Evolutionary conservation across 2,888 invertebrate species (phyloP).

Genomic region (Nyleta sp.): DNA sequence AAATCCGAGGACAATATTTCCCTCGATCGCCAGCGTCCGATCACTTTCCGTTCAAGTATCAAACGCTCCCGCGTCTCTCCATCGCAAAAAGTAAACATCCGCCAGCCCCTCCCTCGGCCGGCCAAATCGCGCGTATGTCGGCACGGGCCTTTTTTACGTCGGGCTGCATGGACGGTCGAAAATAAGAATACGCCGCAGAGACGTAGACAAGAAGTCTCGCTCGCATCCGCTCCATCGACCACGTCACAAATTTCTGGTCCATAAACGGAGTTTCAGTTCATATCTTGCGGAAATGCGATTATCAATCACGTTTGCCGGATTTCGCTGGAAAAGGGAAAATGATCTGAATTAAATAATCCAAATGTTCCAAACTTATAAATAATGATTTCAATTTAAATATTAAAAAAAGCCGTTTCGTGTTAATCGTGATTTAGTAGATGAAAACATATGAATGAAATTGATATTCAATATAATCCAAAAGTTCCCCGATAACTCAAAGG

Average conservation of each 20-base stretch:
- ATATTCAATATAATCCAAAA: too few species aligned
- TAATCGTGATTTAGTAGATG: too few species aligned
- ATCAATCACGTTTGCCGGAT: too few species aligned
- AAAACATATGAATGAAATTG: too few species aligned
- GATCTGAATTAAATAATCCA: too few species aligned
- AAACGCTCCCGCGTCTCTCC: slow-evolving; percentile 11
- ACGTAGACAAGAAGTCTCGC: slow-evolving; percentile 68
- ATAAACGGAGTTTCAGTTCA: slow-evolving; percentile 10
- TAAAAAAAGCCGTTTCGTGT: too few species aligned
- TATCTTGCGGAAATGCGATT: neutral
- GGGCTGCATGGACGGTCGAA: slow-evolving; percentile 40
- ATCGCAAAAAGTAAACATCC: slow-evolving; percentile 60
- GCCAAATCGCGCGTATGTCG: slow-evolving; percentile 57
- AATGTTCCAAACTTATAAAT: too few species aligned
- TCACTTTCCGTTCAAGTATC: slow-evolving; percentile 44
- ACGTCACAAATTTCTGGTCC: slow-evolving; percentile 42
- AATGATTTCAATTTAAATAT: too few species aligned
- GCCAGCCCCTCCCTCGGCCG: slow-evolving; percentile 22
- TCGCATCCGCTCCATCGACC: slow-evolving; percentile 68
- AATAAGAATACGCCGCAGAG: slow-evolving; percentile 72
- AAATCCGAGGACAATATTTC: slow-evolving; percentile 33
- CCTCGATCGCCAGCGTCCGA: slow-evolving; percentile 1
- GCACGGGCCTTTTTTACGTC: slow-evolving; percentile 50
- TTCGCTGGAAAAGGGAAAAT: too few species aligned
- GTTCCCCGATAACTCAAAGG: too few species aligned